Conservation (phyloP, 2,888 invertebrate genomes). For the Seira ritae region DNA sequence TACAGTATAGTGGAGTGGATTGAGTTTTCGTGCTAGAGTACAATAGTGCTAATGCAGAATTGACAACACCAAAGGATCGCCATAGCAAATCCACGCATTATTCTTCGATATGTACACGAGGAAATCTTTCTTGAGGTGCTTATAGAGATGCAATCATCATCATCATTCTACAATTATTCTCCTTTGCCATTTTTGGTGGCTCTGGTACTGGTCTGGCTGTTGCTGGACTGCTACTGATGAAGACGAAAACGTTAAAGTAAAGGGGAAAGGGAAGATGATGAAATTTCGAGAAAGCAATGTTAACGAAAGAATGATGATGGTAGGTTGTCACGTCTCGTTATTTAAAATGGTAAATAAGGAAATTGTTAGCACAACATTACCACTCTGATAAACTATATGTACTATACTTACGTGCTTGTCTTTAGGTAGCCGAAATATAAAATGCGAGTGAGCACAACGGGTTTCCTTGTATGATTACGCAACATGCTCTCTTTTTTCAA, state of each 20-base stretch:
- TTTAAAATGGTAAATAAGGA: background rate
- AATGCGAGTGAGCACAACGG: background rate
- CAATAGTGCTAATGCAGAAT: no score
- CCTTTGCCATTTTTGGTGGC: background rate
- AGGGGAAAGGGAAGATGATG: background rate
- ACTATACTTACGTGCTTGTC: background rate
- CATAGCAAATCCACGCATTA: no score
- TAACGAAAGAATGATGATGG: constrained; percentile 14
- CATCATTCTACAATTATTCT: background rate
- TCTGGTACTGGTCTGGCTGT: background rate
- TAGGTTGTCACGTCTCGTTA: constrained; percentile 44
- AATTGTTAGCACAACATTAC: background rate
- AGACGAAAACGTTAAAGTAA: background rate
- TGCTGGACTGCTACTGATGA: background rate
- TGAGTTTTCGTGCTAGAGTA: no score
- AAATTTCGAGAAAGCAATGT: background rate
- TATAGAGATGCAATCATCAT: no score
- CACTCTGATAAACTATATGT: background rate
- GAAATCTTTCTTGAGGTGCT: no score
- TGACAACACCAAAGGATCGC: no score
- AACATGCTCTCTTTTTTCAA: background rate
- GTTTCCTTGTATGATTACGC: constrained; percentile 4
- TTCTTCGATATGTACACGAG: no score
- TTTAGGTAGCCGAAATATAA: background rate
- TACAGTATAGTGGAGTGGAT: no score